phyloP scores from a whole-genome alignment of 2,888 invertebrate species.

The Silvanus unidentatus region DNA sequence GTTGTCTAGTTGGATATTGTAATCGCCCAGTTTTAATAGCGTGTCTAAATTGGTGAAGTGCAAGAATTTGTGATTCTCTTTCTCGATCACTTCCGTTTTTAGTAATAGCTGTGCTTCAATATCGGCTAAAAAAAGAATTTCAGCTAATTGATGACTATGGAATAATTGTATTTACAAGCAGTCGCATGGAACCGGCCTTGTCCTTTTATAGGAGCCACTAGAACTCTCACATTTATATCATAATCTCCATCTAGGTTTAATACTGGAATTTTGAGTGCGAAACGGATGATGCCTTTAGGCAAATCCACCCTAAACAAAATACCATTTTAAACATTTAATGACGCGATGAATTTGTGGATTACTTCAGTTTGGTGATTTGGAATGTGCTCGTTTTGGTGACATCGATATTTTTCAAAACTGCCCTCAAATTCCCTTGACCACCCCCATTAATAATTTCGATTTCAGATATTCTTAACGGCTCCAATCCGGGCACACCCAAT shows the following conservation, averaged over 20 bases:
- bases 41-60: slow-evolving; percentile 49
- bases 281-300: slow-evolving; percentile 56
- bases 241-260: slow-evolving; percentile 60
- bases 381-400: slow-evolving; percentile 38
- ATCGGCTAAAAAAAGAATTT: slow-evolving; percentile 48
- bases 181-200: slow-evolving; percentile 33
- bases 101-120: slow-evolving; percentile 46
- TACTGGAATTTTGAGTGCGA: slow-evolving; percentile 54
- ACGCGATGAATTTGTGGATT: slow-evolving; percentile 5
- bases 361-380: slow-evolving; percentile 53
- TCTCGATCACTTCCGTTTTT: slow-evolving; percentile 41
- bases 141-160: neutral
- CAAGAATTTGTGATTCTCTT: slow-evolving; percentile 45
- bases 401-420: slow-evolving; percentile 11
- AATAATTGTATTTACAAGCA: slow-evolving; percentile 53
- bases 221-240: slow-evolving; percentile 59
- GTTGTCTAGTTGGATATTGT: slow-evolving; percentile 52
- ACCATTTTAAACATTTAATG: slow-evolving; percentile 2
- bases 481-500: slow-evolving; percentile 50
- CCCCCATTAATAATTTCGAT: slow-evolving; percentile 9
- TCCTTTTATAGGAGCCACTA: slow-evolving; percentile 59
- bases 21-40: slow-evolving; percentile 53
- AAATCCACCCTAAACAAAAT: slow-evolving; percentile 52
- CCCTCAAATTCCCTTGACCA: slow-evolving; percentile 7
- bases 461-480: slow-evolving; percentile 48